Evolutionary conservation across 2,113 vertebrate species (phyloP).

Genomic region (Paramisgurnus dabryanus): DNA sequence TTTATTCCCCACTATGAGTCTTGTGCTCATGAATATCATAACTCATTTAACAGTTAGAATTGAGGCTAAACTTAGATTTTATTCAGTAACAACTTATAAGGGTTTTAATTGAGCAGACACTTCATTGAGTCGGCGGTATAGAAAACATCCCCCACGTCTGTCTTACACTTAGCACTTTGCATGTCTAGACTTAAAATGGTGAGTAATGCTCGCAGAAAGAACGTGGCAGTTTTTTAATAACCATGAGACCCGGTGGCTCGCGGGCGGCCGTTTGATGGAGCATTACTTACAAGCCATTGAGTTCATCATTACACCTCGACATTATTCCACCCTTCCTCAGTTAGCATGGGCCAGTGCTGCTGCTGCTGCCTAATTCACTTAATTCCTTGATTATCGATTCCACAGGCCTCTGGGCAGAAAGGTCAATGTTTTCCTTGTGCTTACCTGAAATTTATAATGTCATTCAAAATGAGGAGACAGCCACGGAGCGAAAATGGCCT

Average conservation of each 20-base stretch:
- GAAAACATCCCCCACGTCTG: not conserved
- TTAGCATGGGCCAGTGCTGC: conserved; percentile 65
- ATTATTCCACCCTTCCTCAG: conserved; percentile 63
- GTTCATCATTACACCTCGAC: conserved; percentile 73
- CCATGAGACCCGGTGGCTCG: not conserved
- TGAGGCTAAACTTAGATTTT: conserved; percentile 15
- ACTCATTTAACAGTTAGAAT: conserved; percentile 25
- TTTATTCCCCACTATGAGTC: not conserved
- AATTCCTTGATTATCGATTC: conserved; percentile 77
- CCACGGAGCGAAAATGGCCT: conserved; percentile 12
- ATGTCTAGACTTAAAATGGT: conserved; percentile 32
- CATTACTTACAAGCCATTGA: conserved; percentile 76
- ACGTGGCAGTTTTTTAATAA: conserved; percentile 54
- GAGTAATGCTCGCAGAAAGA: conserved; percentile 28
- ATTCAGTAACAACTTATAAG: conserved; percentile 21
- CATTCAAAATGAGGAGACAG: conserved; percentile 40
- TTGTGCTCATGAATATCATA: not conserved
- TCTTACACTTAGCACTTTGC: conserved; percentile 20
- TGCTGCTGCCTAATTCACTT: conserved; percentile 72
- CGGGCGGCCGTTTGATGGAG: conserved; percentile 59
- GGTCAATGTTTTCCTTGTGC: conserved; percentile 66
- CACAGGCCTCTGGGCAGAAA: conserved; percentile 65
- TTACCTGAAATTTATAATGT: conserved; percentile 64
- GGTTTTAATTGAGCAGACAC: conserved; percentile 20
- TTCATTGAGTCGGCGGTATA: not conserved